These are phyloP conservation scores for Alloplasta piceator DNA, from an alignment of 2,888 invertebrate genomes.

Conservation along the genomic window DNA sequence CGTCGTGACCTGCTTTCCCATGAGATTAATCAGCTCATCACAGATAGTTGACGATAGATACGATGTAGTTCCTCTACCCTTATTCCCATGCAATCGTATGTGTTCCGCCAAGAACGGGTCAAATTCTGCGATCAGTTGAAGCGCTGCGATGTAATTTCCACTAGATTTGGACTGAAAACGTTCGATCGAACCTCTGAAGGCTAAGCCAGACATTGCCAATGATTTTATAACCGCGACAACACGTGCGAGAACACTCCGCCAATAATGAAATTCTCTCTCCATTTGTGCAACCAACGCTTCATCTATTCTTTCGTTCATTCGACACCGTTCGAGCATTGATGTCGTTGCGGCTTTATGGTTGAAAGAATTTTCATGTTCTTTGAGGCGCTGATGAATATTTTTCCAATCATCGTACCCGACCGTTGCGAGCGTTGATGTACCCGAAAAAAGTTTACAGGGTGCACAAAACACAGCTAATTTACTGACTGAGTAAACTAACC, in stretches of 20 bases:
- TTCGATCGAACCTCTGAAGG: conserved; percentile 40
- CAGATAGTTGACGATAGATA: conserved; percentile 71
- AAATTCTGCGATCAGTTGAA: conserved; percentile 74
- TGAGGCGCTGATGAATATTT: background rate
- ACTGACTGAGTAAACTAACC: background rate
- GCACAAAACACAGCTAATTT: background rate
- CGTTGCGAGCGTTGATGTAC: background rate
- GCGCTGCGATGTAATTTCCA: conserved; percentile 72
- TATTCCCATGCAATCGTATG: conserved; percentile 63
- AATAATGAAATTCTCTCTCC: background rate
- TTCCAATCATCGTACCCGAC: background rate
- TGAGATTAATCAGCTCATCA: conserved; percentile 70
- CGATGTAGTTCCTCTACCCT: conserved; percentile 71
- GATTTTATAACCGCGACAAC: conserved; percentile 4
- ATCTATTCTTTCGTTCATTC: background rate
- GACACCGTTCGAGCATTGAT: background rate
- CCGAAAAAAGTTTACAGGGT: background rate
- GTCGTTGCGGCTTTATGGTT: background rate
- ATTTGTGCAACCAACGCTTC: background rate
- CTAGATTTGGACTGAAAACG: conserved; percentile 69
- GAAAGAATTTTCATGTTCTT: background rate
- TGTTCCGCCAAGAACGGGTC: conserved; percentile 67
- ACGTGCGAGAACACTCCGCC: background rate
- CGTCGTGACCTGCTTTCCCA: conserved; percentile 68
- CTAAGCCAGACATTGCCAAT: background rate